Evolutionary conservation across 2,113 vertebrate species (phyloP), one percentile per base, ranked within the genome.

Genomic region (Thymallus thymallus): DNA sequence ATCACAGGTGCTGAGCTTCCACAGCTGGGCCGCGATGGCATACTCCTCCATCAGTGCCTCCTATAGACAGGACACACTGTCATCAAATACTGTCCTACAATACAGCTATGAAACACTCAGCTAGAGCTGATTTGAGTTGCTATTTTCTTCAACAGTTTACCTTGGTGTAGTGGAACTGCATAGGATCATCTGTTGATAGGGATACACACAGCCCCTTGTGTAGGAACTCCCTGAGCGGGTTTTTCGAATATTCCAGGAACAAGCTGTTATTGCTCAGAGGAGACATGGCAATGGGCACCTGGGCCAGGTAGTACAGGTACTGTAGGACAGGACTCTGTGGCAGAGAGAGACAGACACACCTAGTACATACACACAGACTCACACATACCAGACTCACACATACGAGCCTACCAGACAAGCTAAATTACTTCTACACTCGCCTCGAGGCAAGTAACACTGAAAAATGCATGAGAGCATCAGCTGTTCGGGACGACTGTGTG

Each of bases 91-190:
- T 18, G 5, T 51, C 29, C 46, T 46, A 23, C 20, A 60, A 22
- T 2, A 23, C 0, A 16, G n/a, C 56, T 20, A 20, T 60, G 4
- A 12, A 23, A 46, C 41, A 68, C 35, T 68, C 65, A 68, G 6
- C 9, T 14, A 12, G 65, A 32, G 65, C 61, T 24, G 61, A 63
- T 41, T 41, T 41, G 35, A 63, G 18, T 7, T 14, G 6, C 61
- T 63, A 12, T 41, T 51, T 51, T 51, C 3, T 51, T 16, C 48
- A n/a, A 5, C 41, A 22, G 9, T 18, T 88, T 88, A 98, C 96
- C 95, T 98, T 98, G 6, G 96, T 98, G 76, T 98, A 98, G 82
- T 98, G 96, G 80, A 98, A 98, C 86, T 96, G 96, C 96, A 98
- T 95, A 56, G 96, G 96, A 61, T 98, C 96, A 5, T 98, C 96